Evolutionary conservation across 2,113 vertebrate genomes (phyloP).

Genomic region (Lanius ludovicianus): DNA sequence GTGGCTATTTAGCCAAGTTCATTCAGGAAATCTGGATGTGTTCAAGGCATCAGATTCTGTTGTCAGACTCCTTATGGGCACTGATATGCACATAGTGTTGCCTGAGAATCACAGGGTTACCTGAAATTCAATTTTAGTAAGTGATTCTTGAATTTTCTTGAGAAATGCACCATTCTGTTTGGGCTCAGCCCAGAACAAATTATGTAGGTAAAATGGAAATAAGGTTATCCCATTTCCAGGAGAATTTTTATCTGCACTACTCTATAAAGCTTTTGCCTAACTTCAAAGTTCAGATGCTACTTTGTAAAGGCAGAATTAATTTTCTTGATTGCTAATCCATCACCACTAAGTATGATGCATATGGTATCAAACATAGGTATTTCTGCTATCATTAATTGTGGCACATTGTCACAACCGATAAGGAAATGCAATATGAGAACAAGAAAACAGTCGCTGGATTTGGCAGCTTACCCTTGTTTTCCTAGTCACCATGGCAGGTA

Average conservation of each 20-base stretch:
- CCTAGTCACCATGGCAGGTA: slow-evolving; percentile 49
- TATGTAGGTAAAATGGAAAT: slow-evolving; percentile 4
- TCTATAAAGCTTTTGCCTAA: slow-evolving; percentile 53
- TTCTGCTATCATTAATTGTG: slow-evolving; percentile 82
- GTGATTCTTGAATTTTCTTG: background rate
- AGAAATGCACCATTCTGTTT: background rate
- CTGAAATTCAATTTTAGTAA: background rate
- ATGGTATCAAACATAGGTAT: slow-evolving; percentile 73
- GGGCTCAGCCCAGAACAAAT: slow-evolving; percentile 17
- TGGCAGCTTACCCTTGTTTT: slow-evolving; percentile 69
- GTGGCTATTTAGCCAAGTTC: background rate
- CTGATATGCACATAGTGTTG: background rate
- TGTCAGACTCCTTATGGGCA: background rate
- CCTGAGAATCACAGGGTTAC: background rate
- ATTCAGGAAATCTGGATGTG: background rate
- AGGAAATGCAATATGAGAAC: slow-evolving; percentile 70
- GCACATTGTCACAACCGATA: slow-evolving; percentile 78
- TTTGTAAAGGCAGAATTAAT: slow-evolving; percentile 78
- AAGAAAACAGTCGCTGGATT: slow-evolving; percentile 59
- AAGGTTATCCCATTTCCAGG: slow-evolving; percentile 26
- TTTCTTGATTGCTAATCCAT: slow-evolving; percentile 81
- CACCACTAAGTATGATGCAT: slow-evolving; percentile 80
- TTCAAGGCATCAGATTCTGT: background rate
- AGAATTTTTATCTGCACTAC: slow-evolving; percentile 50
- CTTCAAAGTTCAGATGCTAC: slow-evolving; percentile 77